These are phyloP conservation scores for Myiozetetes cayanensis DNA, from an alignment of 2,113 vertebrate genomes.

Conservation along the genomic window DNA sequence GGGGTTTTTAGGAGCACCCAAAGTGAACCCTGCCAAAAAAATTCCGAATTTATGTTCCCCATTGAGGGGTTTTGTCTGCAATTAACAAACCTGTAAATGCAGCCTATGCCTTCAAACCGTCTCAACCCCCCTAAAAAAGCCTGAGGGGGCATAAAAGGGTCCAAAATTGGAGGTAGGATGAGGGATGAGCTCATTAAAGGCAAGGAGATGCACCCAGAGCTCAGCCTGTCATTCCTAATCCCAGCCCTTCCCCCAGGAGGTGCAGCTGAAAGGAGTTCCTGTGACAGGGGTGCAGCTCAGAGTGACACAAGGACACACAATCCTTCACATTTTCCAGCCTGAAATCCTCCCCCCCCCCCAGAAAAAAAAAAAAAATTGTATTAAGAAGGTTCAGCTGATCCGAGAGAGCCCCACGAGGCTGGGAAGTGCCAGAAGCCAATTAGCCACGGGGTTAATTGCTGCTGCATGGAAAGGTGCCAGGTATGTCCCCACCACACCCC, in stretches of 20 bases:
- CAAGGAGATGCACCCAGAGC: not conserved
- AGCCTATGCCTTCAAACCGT: not conserved
- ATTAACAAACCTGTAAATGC: rapidly evolving
- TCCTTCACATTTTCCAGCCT: not conserved
- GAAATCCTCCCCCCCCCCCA: not conserved
- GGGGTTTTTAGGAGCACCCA: not conserved
- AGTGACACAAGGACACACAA: not conserved
- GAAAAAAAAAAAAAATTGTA: not conserved
- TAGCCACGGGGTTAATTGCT: not conserved
- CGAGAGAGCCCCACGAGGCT: not conserved
- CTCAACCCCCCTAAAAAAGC: rapidly evolving
- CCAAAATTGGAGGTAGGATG: not conserved
- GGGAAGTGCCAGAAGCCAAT: not conserved
- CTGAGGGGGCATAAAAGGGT: not conserved
- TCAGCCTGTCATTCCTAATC: not conserved
- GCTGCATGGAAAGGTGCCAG: rapidly evolving
- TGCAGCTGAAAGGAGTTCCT: not conserved
- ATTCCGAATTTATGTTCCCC: not conserved
- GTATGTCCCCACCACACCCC: rapidly evolving
- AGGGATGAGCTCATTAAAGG: not conserved
- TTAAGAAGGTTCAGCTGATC: rapidly evolving
- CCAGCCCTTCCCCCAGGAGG: not conserved
- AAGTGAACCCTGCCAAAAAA: not conserved
- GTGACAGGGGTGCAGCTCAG: not conserved
- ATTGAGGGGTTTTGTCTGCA: not conserved